Base-by-base conservation (phyloP, 2,888 invertebrate genomes). In the Endomychus coccineus region DNA sequence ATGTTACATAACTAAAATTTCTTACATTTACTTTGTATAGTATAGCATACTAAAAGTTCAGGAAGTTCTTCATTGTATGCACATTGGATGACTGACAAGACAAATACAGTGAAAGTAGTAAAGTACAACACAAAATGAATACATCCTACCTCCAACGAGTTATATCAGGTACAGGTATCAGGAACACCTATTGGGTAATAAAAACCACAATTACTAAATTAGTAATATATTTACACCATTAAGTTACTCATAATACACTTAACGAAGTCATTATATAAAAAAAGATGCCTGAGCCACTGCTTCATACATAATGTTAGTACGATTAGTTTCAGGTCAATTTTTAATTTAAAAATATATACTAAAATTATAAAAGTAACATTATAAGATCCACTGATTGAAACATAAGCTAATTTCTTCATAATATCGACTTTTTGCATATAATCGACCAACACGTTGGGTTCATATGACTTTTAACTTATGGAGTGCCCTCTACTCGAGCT, bases 201-300 rank as follows among this genome's bases (percentile, higher is more conserved):
- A 34, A n/a, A 6, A 30, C 11, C 6, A 16, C 17, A 3, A 44
- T 17, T 50, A 50, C 46, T 46, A 45, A 48, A 50, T 48, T 43
- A 47, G 42, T 45, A 47, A 49, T 51, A 49, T 49, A 51, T 51
- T 48, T 51, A 51, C 51, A 51, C 48, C 50, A 46, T 47, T 39
- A 41, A 44, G 42, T 48, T 48, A 45, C 42, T 36, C 29, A 46
- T 44, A 45, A 45, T 50, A 48, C 50, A 51, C 45, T 47, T 46
- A 50, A 51, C 48, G 49, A 47, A 47, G 36, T 33, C 17, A 40
- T 35, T 37, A 17, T 34, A 32, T 40, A 42, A 44, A 45, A 49
- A 46, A 47, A 48, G 41, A 42, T 43, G 48, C 46, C 49, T 48
- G 46, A 50, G 51, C 47, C 40, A 45, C 41, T 34, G 37, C 27